A percentile compares a stretch with the other conserved stretches of the same genome.
These are phyloP conservation scores for Sebastes taczanowskii DNA, from an alignment of 2,797 vertebrate species.

Conservation along the genomic window DNA sequence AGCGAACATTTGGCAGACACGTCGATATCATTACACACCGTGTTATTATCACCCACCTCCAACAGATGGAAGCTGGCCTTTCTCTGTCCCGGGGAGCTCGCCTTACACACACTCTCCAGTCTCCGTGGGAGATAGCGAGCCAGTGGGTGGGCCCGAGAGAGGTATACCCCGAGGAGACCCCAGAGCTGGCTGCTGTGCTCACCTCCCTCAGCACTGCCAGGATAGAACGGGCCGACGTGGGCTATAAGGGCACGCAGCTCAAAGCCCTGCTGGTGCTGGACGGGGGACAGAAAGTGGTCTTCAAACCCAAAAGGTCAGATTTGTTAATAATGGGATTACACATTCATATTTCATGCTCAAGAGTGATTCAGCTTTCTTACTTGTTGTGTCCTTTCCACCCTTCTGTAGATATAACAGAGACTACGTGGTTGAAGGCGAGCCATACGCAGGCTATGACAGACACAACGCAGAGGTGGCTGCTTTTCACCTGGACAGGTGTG, in stretches of 20 bases:
- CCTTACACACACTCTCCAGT: slow-evolving; percentile 94
- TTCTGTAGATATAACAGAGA: slow-evolving; percentile 90
- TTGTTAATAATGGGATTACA: not conserved
- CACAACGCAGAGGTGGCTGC: slow-evolving; percentile 98
- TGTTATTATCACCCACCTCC: not conserved
- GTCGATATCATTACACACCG: not conserved
- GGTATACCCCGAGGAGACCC: slow-evolving; percentile 97
- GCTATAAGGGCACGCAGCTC: slow-evolving; percentile 97
- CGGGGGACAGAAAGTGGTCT: slow-evolving; percentile 98
- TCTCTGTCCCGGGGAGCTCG: slow-evolving; percentile 87
- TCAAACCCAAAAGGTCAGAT: slow-evolving; percentile 95
- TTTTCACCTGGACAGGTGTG: slow-evolving; percentile 96
- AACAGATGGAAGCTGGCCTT: slow-evolving; percentile 90
- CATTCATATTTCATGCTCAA: not conserved
- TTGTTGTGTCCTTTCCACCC: not conserved
- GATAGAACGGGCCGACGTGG: slow-evolving; percentile 93
- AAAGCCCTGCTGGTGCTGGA: slow-evolving; percentile 96
- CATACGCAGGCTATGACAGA: slow-evolving; percentile 95
- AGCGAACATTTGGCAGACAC: not conserved
- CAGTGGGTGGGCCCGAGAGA: slow-evolving; percentile 98
- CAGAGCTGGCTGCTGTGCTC: slow-evolving; percentile 94
- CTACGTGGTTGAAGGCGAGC: slow-evolving; percentile 95
- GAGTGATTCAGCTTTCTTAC: not conserved
- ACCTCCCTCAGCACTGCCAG: slow-evolving; percentile 89
- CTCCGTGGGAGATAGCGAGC: slow-evolving; percentile 97